phyloP scores from a whole-genome alignment of 2,113 vertebrate species.

The Octodon degus region DNA sequence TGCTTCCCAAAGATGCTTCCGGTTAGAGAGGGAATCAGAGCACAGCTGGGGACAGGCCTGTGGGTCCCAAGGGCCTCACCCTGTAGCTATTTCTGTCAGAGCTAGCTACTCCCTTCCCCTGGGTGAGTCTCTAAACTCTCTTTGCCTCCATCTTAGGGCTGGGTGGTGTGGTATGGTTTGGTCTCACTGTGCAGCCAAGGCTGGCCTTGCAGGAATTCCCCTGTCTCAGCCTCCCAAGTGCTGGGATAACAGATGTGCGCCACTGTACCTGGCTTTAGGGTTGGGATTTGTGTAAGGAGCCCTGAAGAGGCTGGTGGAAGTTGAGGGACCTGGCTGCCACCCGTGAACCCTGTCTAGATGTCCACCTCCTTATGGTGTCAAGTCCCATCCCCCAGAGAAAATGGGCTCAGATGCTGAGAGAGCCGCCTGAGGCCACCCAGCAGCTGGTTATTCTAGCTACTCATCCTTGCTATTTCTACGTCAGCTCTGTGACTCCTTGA shows the following conservation, averaged over 20 bases:
- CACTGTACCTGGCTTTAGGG: neutral
- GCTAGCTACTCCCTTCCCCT: constrained; percentile 15
- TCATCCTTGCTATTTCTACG: accelerated
- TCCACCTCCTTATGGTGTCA: accelerated
- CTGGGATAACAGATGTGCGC: neutral
- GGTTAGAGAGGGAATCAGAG: neutral
- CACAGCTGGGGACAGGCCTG: neutral
- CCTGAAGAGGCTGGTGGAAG: neutral
- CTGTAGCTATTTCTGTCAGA: constrained; percentile 5
- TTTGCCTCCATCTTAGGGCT: neutral
- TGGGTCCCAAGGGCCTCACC: neutral
- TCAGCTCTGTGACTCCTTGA: neutral
- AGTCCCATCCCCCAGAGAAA: neutral
- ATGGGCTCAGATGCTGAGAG: accelerated
- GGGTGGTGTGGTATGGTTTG: neutral
- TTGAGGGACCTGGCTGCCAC: neutral
- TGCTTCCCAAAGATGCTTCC: neutral
- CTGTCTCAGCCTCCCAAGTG: neutral
- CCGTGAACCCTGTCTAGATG: neutral
- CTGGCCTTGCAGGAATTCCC: neutral
- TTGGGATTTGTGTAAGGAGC: neutral
- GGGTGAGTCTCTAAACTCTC: neutral
- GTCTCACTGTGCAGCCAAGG: neutral
- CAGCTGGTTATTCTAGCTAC: accelerated
- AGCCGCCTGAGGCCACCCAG: neutral